Conservation (phyloP, 92 coral and sea anemone species). For the Epizoanthus scotinus region DNA sequence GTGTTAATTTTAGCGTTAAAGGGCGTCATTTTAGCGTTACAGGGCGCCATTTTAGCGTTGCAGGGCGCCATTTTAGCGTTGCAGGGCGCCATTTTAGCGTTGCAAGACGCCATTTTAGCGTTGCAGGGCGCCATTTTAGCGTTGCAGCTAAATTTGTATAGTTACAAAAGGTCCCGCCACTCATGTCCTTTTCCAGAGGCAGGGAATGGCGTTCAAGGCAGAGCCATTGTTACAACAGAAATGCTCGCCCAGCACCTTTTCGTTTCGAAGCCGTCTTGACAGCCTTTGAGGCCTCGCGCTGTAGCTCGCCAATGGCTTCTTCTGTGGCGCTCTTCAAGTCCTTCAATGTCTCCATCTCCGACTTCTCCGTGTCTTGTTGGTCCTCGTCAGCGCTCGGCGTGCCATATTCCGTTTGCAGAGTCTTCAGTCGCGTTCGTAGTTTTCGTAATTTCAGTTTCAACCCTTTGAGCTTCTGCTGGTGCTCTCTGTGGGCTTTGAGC, state of each 20-base stretch:
- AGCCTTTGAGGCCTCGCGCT: slow-evolving; percentile 61
- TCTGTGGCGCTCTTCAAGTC: slow-evolving; percentile 83
- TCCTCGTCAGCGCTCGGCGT: slow-evolving; percentile 44
- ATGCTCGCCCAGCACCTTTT: slow-evolving; percentile 51
- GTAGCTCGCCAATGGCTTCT: slow-evolving; percentile 77
- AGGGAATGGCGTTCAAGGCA: too few species aligned
- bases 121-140: too few species aligned
- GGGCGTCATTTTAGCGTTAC: too few species aligned
- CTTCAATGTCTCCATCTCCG: slow-evolving; percentile 78
- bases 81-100: too few species aligned
- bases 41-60: too few species aligned
- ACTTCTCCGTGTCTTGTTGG: slow-evolving; percentile 69
- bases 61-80: too few species aligned
- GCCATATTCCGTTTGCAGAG: slow-evolving; percentile 69
- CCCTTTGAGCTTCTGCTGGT: slow-evolving; percentile 68
- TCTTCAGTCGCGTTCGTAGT: slow-evolving; percentile 66
- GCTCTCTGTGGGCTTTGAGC: slow-evolving; percentile 75
- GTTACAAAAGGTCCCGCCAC: too few species aligned
- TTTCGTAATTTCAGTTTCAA: slow-evolving; percentile 80
- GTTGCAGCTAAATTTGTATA: too few species aligned
- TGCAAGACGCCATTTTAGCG: too few species aligned
- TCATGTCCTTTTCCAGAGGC: background rate
- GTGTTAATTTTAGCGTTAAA: too few species aligned
- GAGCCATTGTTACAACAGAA: background rate
- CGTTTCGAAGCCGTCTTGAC: slow-evolving; percentile 51